phyloP scores from a whole-genome alignment of 30 jellyfish, hydroid and myxozoan species.

The Cassiopea andromeda region DNA sequence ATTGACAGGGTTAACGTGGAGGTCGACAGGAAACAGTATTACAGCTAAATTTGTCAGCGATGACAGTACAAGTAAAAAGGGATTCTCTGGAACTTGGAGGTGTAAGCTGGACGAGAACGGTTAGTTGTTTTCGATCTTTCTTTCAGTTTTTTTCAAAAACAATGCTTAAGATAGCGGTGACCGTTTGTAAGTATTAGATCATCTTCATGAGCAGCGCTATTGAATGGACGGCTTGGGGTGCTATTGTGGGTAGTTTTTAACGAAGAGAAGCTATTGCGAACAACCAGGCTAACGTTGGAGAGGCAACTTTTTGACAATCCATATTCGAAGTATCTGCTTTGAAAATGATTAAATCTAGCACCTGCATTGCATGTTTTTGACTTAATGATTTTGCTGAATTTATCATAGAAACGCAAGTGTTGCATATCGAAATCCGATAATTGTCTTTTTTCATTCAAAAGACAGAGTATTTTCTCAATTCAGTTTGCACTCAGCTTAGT shows the following conservation, averaged over 20 bases:
- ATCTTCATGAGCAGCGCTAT: background rate
- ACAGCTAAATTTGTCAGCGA: conserved; percentile 68
- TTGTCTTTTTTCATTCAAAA: no score
- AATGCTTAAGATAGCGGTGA: background rate
- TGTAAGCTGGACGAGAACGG: conserved; percentile 31
- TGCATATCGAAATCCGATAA: no score
- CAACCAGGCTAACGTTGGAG: background rate
- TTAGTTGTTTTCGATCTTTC: background rate
- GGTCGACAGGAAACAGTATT: conserved; percentile 49
- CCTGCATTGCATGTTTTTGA: background rate
- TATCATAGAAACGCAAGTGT: no score
- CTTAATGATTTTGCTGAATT: no score
- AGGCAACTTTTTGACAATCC: background rate
- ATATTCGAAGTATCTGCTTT: background rate
- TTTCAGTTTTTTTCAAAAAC: background rate
- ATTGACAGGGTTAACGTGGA: conserved; percentile 30
- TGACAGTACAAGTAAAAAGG: conserved; percentile 71
- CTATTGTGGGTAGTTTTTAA: background rate
- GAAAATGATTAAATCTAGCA: background rate
- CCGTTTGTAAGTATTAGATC: background rate
- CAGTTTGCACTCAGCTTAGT: no score
- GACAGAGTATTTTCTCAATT: no score
- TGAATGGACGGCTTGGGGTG: background rate
- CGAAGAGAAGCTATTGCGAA: background rate
- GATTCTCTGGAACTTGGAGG: conserved; percentile 65